phyloP scores from a whole-genome alignment of 1,140 invertebrate genomes.

The Lepidurus packardi region DNA sequence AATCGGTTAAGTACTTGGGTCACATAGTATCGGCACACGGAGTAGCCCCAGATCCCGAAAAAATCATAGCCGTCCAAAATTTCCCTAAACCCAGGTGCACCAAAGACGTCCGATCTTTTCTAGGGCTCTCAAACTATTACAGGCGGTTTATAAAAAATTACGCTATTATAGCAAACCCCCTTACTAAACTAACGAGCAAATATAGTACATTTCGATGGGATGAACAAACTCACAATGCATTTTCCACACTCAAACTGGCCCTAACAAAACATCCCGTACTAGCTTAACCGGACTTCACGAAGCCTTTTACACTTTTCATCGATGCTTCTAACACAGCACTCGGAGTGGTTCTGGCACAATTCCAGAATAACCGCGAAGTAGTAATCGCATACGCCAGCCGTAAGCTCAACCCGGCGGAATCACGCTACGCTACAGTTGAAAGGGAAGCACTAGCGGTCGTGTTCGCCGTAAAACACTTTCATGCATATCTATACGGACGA shows the following conservation, averaged over 20 bases:
- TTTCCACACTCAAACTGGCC: constrained; percentile 28
- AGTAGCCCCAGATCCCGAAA: constrained; percentile 43
- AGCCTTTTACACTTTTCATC: constrained; percentile 38
- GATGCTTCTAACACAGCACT: constrained; percentile 14
- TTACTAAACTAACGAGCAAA: constrained; percentile 44
- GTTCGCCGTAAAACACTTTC: background rate
- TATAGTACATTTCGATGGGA: constrained; percentile 40
- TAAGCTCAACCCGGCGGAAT: background rate
- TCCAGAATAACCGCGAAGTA: background rate
- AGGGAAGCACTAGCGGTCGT: background rate
- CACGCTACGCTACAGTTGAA: constrained; percentile 1
- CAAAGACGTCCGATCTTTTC: constrained; percentile 42
- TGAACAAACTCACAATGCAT: constrained; percentile 40
- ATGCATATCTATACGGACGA: background rate
- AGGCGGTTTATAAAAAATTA: constrained; percentile 43
- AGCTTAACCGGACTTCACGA: constrained; percentile 40
- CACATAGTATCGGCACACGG: constrained; percentile 42
- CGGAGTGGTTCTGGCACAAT: background rate
- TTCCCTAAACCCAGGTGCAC: constrained; percentile 40
- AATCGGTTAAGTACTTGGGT: constrained; percentile 43
- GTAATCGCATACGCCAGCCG: constrained; percentile 1
- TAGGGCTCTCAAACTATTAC: constrained; percentile 45
- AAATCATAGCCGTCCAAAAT: constrained; percentile 41
- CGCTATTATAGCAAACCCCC: constrained; percentile 42
- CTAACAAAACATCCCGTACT: constrained; percentile 39